Conservation (phyloP, 2,888 invertebrate genomes). For the Tetragnatha montana region DNA sequence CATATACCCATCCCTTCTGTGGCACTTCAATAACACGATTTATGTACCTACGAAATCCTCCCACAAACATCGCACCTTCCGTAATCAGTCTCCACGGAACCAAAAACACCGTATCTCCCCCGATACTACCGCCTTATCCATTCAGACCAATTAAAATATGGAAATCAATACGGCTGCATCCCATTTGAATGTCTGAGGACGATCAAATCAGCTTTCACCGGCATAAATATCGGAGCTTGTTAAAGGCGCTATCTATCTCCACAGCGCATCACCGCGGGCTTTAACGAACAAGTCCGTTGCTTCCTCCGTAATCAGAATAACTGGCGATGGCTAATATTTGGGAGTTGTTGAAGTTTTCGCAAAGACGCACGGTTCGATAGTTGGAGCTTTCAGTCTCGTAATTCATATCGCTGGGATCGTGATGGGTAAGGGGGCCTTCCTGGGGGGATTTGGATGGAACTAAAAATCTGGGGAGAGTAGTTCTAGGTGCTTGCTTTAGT, state of each 20-base stretch:
- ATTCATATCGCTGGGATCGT: background rate
- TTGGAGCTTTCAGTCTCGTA: background rate
- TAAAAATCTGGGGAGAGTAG: no score
- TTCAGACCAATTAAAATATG: slow-evolving; percentile 50
- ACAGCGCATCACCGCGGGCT: slow-evolving; percentile 15
- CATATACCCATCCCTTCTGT: no score
- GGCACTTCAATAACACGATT: no score
- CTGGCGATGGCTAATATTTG: slow-evolving; percentile 36
- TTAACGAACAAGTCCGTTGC: slow-evolving; percentile 4
- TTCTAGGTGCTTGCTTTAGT: no score
- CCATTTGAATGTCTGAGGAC: background rate
- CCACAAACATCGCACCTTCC: background rate
- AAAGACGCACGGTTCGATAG: background rate
- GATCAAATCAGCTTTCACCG: slow-evolving; percentile 37
- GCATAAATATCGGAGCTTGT: slow-evolving; percentile 45
- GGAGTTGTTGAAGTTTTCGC: background rate
- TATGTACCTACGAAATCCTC: background rate
- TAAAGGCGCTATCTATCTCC: slow-evolving; percentile 5
- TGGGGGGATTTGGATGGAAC: no score
- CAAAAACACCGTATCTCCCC: background rate
- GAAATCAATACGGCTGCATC: background rate
- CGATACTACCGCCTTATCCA: background rate
- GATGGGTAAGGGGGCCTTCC: background rate
- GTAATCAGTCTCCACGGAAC: background rate
- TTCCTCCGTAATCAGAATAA: slow-evolving; percentile 33